These are phyloP conservation scores for Heliconius charithonia DNA, from an alignment of 2,888 invertebrate genomes.

Conservation along the genomic window DNA sequence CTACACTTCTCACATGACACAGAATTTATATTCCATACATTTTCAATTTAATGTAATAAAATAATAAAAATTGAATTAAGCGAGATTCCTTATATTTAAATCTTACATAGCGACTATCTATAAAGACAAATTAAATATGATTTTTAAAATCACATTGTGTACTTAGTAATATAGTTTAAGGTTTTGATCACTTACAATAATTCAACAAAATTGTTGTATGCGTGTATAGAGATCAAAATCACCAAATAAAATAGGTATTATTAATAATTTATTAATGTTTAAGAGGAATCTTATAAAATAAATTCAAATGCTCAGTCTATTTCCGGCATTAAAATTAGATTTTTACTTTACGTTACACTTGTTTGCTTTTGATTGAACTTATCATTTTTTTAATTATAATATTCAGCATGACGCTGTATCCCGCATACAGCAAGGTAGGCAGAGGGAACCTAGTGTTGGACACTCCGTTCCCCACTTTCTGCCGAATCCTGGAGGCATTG, in stretches of 20 bases:
- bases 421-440: too few species aligned
- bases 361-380: background rate
- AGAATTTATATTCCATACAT: background rate
- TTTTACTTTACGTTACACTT: background rate
- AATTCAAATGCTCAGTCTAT: background rate
- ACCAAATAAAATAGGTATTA: background rate
- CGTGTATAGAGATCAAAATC: background rate
- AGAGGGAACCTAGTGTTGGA: too few species aligned
- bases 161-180: background rate
- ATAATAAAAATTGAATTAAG: background rate
- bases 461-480: too few species aligned
- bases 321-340: background rate
- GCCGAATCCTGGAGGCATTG: too few species aligned
- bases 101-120: background rate
- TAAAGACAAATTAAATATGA: background rate
- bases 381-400: too few species aligned
- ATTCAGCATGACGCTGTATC: too few species aligned
- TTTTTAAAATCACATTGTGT: background rate
- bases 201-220: background rate
- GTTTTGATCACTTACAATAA: background rate
- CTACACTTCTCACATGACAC: background rate
- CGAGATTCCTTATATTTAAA: slow-evolving; percentile 19
- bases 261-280: too few species aligned
- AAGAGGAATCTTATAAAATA: background rate
- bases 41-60: background rate